phyloP scores from a whole-genome alignment of 2,113 vertebrate genomes.

The Ochotona curzoniae region DNA sequence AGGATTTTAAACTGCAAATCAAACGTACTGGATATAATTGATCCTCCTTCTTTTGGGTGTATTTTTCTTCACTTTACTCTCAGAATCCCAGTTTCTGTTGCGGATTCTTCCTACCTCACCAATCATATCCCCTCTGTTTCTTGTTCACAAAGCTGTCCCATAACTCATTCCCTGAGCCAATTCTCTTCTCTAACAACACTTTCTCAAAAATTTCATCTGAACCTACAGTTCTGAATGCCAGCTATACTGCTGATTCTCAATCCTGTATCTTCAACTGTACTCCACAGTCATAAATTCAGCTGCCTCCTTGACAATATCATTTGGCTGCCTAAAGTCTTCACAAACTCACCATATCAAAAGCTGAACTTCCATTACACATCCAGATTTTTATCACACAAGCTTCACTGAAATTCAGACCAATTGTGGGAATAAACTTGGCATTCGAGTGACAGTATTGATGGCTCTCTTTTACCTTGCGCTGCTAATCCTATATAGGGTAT shows the following conservation, averaged over 20 bases:
- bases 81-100: neutral
- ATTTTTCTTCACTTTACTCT: neutral
- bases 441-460: neutral
- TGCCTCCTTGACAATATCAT: neutral
- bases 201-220: neutral
- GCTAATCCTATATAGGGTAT: neutral
- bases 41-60: neutral
- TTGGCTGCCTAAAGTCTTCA: neutral
- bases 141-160: neutral
- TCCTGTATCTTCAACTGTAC: neutral
- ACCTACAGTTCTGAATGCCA: neutral
- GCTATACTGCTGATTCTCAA: neutral
- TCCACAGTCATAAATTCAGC: neutral
- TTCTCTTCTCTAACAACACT: neutral
- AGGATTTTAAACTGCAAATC: neutral
- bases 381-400: neutral
- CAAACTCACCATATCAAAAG: neutral
- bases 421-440: neutral
- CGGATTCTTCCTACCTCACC: neutral
- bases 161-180: neutral
- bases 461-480: neutral
- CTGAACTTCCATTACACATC: neutral
- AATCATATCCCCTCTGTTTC: neutral
- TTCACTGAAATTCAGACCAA: neutral
- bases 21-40: neutral